Conservation (phyloP, 1,140 invertebrate species). For the Caerostris darwini region DNA sequence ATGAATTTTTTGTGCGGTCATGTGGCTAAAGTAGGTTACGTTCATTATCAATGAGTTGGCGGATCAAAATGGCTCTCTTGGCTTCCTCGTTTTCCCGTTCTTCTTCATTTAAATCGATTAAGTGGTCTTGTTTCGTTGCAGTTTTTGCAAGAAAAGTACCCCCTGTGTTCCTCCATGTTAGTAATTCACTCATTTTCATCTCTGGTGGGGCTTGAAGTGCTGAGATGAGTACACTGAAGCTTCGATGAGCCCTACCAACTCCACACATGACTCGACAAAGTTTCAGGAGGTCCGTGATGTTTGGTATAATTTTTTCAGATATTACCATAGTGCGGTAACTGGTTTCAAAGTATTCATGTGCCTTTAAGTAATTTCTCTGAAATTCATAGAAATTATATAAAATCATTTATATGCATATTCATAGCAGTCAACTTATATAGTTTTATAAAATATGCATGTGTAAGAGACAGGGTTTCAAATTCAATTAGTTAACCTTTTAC, state of each 20-base stretch:
- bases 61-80: neutral
- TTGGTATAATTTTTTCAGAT: neutral
- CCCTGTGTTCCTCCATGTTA: slow-evolving; percentile 1
- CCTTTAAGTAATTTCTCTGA: slow-evolving; percentile 14
- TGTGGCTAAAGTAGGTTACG: too few species aligned
- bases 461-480: too few species aligned
- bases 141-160: slow-evolving; percentile 1
- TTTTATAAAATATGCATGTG: too few species aligned
- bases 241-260: slow-evolving; percentile 33
- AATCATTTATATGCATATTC: neutral
- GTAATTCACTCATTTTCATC: neutral
- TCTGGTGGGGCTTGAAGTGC: neutral
- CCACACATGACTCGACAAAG: slow-evolving; percentile 44
- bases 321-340: slow-evolving; percentile 5
- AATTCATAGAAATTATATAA: neutral
- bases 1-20: too few species aligned
- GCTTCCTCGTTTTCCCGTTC: neutral
- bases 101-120: slow-evolving; percentile 13
- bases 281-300: neutral
- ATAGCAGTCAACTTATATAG: too few species aligned
- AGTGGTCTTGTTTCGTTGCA: neutral
- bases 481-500: too few species aligned
- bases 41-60: neutral
- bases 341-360: slow-evolving; percentile 21
- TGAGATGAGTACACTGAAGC: neutral